Evolutionary conservation across 2,113 vertebrate genomes (phyloP), one percentile per base, ranked within the genome.

Genomic region (Planiliza haematocheilus): DNA sequence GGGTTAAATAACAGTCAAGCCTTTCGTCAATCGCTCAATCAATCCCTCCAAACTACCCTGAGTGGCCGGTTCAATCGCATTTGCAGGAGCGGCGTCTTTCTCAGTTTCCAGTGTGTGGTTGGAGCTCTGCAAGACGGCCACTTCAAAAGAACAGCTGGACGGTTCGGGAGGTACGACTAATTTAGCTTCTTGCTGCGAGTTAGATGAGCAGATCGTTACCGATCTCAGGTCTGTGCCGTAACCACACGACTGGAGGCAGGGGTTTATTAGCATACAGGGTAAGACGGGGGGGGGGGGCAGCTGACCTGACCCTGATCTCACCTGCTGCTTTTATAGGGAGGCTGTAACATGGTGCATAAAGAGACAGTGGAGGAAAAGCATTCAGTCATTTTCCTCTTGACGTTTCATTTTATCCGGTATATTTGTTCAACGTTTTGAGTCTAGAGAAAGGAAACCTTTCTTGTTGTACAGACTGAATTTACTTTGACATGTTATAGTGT

Each of bases 1-100:
- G 57, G 17, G 50, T 74, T 76, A 63, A 75, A 73, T 73, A 70
- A 74, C 77, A 70, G 62, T 49, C 60, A 41, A 59, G 62, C 53
- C 59, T 58, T 72, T 58, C 52, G 53, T 71, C 79, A 53, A 55
- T 75, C 82, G 73, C 65, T 58, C 24, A 39, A 80, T 64, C 78
- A 79, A 49, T 74, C 50, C 42, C 14, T 52, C 42, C 49, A 51
- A 71, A 67, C 51, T 60, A 79, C 38, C 51, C 66, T 16, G 48
- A 57, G 21, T 48, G 53, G 36, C 69, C 37, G 49, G 51, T 65
- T 74, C 63, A 66, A 55, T 57, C 55, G 52, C 72, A 75, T 75
- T 68, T 71, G 59, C 34, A 10, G 7, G 11, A 63, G 20, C 43
- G 38, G 51, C 56, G 56, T 45, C 42, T 12, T 48, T 14, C 42